Base-by-base conservation (phyloP, 2,888 invertebrate genomes). In the Diplazon laetatorius region DNA sequence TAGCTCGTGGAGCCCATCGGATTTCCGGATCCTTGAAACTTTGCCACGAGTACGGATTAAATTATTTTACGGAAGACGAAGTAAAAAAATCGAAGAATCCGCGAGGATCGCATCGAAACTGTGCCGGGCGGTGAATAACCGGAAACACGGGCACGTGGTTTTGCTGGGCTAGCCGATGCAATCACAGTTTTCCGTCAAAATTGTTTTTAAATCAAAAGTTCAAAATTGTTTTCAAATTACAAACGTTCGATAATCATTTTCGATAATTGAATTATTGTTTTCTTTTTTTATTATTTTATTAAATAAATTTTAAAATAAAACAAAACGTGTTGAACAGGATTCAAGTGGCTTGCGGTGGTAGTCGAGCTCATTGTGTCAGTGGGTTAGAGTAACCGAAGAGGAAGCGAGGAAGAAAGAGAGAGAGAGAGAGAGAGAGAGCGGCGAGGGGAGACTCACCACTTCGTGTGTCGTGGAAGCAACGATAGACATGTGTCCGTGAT, bases 81-180 rank as follows among this genome's bases (percentile, higher is more conserved):
- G 50, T n/a, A 22, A 52, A 1, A 46, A 30, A 52, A 16, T 14
- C 8, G 42, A 10, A 10, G 42, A 10, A n/a, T 25, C 14, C 25
- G 30, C 1, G 30, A 14, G 25, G 14, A 22, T 39, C 37, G 25
- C 25, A 39, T 42, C 22, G 52, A 65, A 6, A 30, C 30, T 30
- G 30, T 78, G 55, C 60, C 63, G 72, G 68, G 12, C 57, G 62
- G 42, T 30, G 60, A 50, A 70, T 74, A 48, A n/a, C 50, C 50
- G 57, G 22, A 46, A 48, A 55, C 60, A 62, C 18, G 52, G 75
- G 52, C 78, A 78, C 78, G 78, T 78, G 78, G 73, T 55, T 59
- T 8, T 50, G 50, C 50, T 12, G 39, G 71, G 25, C 55, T n/a
- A n/a, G n/a, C n/a, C n/a, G n/a, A n/a, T n/a, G n/a, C n/a, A n/a